Evolutionary conservation across 2,113 vertebrate species (phyloP).

Genomic region (Cyanoderma ruficeps): DNA sequence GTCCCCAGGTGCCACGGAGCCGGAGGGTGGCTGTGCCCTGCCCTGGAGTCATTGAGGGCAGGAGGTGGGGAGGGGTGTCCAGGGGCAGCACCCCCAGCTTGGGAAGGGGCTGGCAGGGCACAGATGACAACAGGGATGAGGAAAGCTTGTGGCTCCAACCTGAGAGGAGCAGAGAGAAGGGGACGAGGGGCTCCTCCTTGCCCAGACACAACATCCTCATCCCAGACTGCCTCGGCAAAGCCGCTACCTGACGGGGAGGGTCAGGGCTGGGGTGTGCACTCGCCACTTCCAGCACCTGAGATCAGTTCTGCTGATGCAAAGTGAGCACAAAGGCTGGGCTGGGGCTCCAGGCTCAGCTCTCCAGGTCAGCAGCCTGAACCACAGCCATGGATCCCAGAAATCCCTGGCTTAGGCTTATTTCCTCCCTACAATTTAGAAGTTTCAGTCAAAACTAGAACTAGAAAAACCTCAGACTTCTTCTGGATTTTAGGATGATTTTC

Average conservation of each 20-base stretch:
- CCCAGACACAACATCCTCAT: fast-evolving
- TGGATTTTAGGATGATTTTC: not conserved
- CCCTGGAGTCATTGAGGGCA: fast-evolving
- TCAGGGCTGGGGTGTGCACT: not conserved
- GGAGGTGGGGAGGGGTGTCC: not conserved
- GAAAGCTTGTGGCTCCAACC: not conserved
- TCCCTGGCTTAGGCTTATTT: not conserved
- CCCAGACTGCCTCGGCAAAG: not conserved
- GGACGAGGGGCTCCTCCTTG: not conserved
- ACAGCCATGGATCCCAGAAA: fast-evolving
- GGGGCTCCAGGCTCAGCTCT: not conserved
- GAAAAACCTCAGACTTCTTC: not conserved
- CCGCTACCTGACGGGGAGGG: not conserved
- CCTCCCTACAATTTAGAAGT: not conserved
- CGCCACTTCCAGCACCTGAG: not conserved
- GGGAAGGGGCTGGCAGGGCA: not conserved
- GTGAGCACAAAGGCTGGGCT: not conserved
- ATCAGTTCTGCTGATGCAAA: not conserved
- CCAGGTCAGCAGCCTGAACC: not conserved
- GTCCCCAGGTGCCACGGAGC: fast-evolving
- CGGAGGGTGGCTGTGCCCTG: not conserved
- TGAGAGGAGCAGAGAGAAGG: not conserved
- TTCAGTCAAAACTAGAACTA: not conserved
- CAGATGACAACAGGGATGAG: not conserved
- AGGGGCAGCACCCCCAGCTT: not conserved